Conservation (phyloP, 2,113 vertebrate species). For the Nycticebus coucang region DNA sequence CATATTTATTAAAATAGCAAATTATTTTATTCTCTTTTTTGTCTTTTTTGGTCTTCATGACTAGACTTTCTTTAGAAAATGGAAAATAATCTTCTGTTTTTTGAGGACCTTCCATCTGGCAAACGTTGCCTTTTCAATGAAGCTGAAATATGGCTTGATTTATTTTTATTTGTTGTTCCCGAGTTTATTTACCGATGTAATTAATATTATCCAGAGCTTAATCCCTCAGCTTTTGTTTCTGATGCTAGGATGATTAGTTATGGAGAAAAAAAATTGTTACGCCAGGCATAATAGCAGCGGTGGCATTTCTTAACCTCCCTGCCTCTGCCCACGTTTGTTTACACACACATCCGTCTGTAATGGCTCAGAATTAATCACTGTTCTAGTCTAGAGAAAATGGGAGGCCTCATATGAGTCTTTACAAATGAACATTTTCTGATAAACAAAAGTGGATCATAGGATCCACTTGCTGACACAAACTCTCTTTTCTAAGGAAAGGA, state of each 20-base stretch:
- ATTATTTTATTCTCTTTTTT: neutral
- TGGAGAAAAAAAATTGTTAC: conserved; percentile 37
- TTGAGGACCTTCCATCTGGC: neutral
- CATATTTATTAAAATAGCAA: neutral
- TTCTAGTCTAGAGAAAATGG: neutral
- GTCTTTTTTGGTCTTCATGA: conserved; percentile 1
- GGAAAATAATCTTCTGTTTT: neutral
- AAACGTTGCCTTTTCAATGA: neutral
- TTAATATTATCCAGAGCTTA: conserved; percentile 43
- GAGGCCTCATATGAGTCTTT: neutral
- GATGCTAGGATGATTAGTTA: conserved; percentile 32
- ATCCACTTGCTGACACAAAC: neutral
- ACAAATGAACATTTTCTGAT: conserved; percentile 20
- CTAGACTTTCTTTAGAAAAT: conserved; percentile 10
- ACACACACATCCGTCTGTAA: neutral
- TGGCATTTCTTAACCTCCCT: conserved; percentile 23
- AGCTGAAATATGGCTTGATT: conserved; percentile 50
- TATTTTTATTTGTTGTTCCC: conserved; percentile 56
- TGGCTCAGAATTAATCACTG: neutral
- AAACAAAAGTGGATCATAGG: neutral
- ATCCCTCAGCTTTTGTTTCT: conserved; percentile 45
- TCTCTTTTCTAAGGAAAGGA: conserved; percentile 15
- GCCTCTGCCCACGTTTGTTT: neutral
- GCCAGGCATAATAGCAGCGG: neutral
- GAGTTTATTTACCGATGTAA: conserved; percentile 50